Base-by-base conservation (phyloP, 2,888 invertebrate genomes). In the Crocallis elinguaria region DNA sequence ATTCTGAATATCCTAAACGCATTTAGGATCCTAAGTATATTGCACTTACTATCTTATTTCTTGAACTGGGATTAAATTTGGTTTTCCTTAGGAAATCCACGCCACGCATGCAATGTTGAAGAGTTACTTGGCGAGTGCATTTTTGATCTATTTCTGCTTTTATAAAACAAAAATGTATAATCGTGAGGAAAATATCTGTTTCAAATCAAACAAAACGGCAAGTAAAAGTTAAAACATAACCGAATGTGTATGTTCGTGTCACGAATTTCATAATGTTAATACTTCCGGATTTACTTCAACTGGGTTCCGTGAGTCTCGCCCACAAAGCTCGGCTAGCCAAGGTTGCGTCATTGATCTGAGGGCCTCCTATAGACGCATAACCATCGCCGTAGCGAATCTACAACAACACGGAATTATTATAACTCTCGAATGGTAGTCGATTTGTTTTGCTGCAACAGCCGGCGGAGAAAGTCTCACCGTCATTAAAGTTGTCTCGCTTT, bases 321-420 rank as follows among this genome's bases (percentile, higher is more conserved):
- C 75, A 79, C 81, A 62, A 70, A 67, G 52, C 60, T 60, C 51
- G 25, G 17, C 50, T 61, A 60, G 56, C 69, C 79, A 79, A 83
- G 82, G 79, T 78, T 80, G 71, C 79, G 73, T 71, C 81, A 80
- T 84, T 77, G 80, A 82, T 81, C 74, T 65, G 70, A 71, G 71
- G 75, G 70, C 71, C 71, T 44, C 60, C 64, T 32, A 49, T 52
- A 38, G 53, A 35, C 37, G 37, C 23, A 14, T 36, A 25, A 35
- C 44, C 42, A 44, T 33, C 25, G 25, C 7, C 25, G 38, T 35
- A 32, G 29, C 19, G 21, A 59, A 51, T 35, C 6, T 23, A 49
- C 49, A 52, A 49, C 48, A 46, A 37, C 37, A 41, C 17, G n/a
- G 27, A 37, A 9, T 14, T 42, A 25, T 38, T 30, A 32, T 36